Percentiles rank a stretch among this genome's conserved stretches.
These are phyloP conservation scores for Terebella lapidaria DNA, from an alignment of 2,888 invertebrate genomes.

Conservation along the genomic window DNA sequence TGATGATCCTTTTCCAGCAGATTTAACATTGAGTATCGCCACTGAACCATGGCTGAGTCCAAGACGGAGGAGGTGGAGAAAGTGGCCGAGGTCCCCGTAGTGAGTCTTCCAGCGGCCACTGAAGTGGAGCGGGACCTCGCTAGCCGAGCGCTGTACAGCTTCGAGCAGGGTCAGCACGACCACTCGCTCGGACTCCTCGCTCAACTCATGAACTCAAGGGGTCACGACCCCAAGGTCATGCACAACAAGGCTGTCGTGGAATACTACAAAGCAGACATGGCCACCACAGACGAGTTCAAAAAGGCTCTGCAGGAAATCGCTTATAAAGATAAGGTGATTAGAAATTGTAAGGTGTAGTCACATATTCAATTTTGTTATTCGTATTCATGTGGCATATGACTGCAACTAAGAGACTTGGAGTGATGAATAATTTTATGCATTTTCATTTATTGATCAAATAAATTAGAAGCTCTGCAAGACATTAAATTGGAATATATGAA, in stretches of 20 bases:
- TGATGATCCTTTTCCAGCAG: no score
- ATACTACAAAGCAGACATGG: conserved; percentile 64
- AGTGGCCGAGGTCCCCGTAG: not conserved
- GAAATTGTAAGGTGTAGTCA: no score
- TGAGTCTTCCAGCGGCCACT: conserved; percentile 28
- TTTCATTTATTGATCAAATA: no score
- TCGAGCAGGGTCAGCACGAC: conserved; percentile 63
- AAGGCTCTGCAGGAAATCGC: conserved; percentile 36
- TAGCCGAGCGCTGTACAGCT: conserved; percentile 62
- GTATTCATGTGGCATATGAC: no score
- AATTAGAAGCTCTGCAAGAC: no score
- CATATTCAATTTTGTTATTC: no score
- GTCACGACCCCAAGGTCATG: conserved; percentile 68
- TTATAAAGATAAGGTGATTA: conserved; percentile 19
- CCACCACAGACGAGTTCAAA: conserved; percentile 66
- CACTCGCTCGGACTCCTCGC: conserved; percentile 62
- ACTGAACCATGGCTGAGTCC: not conserved
- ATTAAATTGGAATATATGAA: no score
- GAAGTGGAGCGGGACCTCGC: conserved; percentile 62
- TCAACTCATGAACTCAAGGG: conserved; percentile 59
- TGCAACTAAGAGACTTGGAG: no score
- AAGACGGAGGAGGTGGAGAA: not conserved
- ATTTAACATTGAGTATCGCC: no score
- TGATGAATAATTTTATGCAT: no score
- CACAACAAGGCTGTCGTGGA: conserved; percentile 82